Conservation (phyloP, 2,888 invertebrate genomes). For the Caenorhabditis sp. region DNA sequence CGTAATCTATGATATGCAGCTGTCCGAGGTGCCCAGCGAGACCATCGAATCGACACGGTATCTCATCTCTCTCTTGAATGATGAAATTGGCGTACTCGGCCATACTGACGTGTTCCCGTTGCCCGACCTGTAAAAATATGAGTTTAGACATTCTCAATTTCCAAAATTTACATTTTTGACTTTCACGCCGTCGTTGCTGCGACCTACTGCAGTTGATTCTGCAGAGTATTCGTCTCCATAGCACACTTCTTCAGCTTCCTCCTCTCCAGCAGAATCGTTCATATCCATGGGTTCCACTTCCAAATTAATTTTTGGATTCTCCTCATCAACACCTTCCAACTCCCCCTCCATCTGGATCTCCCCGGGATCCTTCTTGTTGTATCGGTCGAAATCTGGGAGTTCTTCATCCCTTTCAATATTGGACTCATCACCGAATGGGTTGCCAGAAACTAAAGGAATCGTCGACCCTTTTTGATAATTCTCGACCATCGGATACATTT, state of each 20-base stretch:
- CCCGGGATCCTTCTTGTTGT: background rate
- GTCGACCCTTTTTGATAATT: too few relatives aligned
- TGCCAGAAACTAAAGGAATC: background rate
- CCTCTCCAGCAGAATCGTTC: background rate
- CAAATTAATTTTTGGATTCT: too few relatives aligned
- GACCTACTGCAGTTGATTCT: background rate
- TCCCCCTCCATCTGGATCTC: too few relatives aligned
- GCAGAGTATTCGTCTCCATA: constrained; percentile 21
- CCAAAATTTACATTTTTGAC: constrained; percentile 4
- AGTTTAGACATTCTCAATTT: background rate
- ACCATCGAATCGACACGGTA: too few relatives aligned
- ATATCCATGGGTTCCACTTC: background rate
- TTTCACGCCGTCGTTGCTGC: constrained; percentile 2
- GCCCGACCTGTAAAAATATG: background rate
- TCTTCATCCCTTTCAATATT: background rate
- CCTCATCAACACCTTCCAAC: too few relatives aligned
- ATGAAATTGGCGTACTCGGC: too few relatives aligned
- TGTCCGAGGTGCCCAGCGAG: too few relatives aligned
- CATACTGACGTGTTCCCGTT: too few relatives aligned
- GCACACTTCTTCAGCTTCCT: constrained; percentile 1
- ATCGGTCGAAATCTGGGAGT: background rate
- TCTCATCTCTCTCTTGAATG: too few relatives aligned
- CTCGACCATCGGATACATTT: constrained; percentile 2
- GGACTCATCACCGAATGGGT: background rate
- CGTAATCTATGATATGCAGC: background rate